Evolutionary conservation across 1,140 invertebrate species (phyloP).

Genomic region (Drosophila oshimai): DNA sequence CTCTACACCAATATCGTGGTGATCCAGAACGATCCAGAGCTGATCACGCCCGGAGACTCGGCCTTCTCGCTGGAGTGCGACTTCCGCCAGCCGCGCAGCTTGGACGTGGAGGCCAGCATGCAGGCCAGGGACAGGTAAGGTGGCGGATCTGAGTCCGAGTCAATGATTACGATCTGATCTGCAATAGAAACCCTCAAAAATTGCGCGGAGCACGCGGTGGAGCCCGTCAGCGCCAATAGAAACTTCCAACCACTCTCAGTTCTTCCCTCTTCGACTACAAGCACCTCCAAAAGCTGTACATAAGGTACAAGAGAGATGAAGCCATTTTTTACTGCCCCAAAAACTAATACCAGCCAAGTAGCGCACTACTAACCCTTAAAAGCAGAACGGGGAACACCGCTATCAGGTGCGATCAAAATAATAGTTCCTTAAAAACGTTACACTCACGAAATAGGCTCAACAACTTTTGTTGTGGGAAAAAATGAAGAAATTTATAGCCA

Average conservation of each 20-base stretch:
- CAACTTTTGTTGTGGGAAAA: too few relatives aligned
- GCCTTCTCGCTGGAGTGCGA: slow-evolving; percentile 86
- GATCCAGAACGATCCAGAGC: slow-evolving; percentile 86
- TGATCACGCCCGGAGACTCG: slow-evolving; percentile 86
- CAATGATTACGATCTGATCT: slow-evolving; percentile 51
- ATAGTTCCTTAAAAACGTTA: not conserved
- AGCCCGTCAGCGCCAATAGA: slow-evolving; percentile 75
- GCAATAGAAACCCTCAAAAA: slow-evolving; percentile 81
- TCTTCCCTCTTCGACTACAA: slow-evolving; percentile 49
- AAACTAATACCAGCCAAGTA: slow-evolving; percentile 28
- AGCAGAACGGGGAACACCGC: not conserved
- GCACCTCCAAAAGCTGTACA: slow-evolving; percentile 67
- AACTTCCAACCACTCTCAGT: slow-evolving; percentile 38
- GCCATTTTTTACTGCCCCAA: slow-evolving; percentile 7
- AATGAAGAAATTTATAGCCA: too few relatives aligned
- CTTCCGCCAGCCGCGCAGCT: slow-evolving; percentile 83
- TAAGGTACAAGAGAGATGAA: slow-evolving; percentile 66
- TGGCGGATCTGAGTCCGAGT: slow-evolving; percentile 1
- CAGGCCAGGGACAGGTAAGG: slow-evolving; percentile 82
- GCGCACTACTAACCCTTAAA: slow-evolving; percentile 49
- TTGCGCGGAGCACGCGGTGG: slow-evolving; percentile 77
- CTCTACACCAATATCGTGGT: slow-evolving; percentile 85
- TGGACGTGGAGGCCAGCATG: slow-evolving; percentile 84
- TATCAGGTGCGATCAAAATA: slow-evolving; percentile 3
- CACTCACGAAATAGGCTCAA: not conserved